Evolutionary conservation across 2,888 invertebrate species (phyloP), one percentile per base, ranked within the genome.

Genomic region (Ichneumoninae sp.): DNA sequence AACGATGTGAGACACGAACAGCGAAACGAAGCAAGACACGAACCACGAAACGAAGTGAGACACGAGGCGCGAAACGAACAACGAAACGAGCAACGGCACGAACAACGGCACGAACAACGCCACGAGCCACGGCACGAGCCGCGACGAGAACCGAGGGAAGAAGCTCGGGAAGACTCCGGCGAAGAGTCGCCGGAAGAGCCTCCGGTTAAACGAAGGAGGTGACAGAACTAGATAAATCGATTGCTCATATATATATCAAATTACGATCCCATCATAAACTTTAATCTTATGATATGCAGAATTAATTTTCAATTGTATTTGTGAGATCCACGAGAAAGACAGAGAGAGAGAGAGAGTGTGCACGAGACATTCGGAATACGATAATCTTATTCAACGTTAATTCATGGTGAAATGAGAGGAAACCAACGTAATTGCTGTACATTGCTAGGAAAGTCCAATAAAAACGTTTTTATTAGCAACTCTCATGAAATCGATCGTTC

Each of bases 391-490:
- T 13, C 26, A 13, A 50, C 60, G 77, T 73, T 57, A 26, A 44
- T 33, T 81, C 19, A 16, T 79, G 57, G 57, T 16, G 30, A 73
- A 33, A 44, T 50, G 73, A 78, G 5, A 22, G 22, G 36, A 8
- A 70, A 73, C 30, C 7, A 57, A 57, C 54, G 3, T 81, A 8
- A 73, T 73, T 73, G 69, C 85, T 88, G 86, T 85, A 86, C 81
- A 85, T 85, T 86, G 83, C 71, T 85, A 82, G 83, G 52, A 81
- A 71, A 71, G 26, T 83, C 44, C 63, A 85, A 78, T 83, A 70
- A 88, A 88, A 89, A 88, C 83, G 85, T 84, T 78, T 87, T 57
- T 88, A 89, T 85, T 85, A 86, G 85, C 26, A 70, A 33, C 22
- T 1, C 44, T 33, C 26, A 36, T 33, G 3, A 13, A 57, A 54